Evolutionary conservation across 2,113 vertebrate species (phyloP), one percentile per base, ranked within the genome.

Genomic region (Terrapene triunguis): DNA sequence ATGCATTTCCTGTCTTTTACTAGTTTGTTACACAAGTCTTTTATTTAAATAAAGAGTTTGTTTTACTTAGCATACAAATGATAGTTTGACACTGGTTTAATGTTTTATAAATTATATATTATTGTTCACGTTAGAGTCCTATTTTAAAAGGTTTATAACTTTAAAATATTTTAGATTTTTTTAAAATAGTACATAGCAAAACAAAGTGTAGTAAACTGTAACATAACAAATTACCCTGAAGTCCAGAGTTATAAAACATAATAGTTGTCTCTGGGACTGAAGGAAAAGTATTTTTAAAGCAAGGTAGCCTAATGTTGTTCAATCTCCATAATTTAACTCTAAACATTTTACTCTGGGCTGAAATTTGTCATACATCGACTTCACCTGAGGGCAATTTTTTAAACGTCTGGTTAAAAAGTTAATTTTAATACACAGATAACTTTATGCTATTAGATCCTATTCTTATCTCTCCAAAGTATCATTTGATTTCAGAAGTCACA

Each of bases 1-100:
- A 82, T 54, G 72, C 22, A 94, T 38, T 80, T 50, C 24, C 10
- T 85, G 35, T 62, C 22, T 42, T 44, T 57, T 27, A 44, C 80
- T 53, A 29, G 24, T 24, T 27, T 17, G 35, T 89, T 48, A 12
- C 35, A 11, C n/a, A 3, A 44, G 82, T 0, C 0, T 3, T 72
- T n/a, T 55, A 25, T 80, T 51, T 47, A 38, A 76, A 47, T 76
- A 38, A 38, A 80, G 29, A 51, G 62, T 59, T 82, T 78, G 13
- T 54, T 85, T 92, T 88, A 19, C 54, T 80, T 74, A 42, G 54
- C 4, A 1, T 16, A 1, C n/a, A 17, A 62, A 22, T 12, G 27
- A 7, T 25, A 69, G 8, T 38, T 1, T 19, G 16, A n/a, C 35
- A 69, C 35, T 21, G 65, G 35, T 69, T 69, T 38, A 14, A 19